Percentiles rank a stretch among this genome's conserved stretches.
Conservation (phyloP, 2,113 vertebrate species). For the Butorides virescens region DNA sequence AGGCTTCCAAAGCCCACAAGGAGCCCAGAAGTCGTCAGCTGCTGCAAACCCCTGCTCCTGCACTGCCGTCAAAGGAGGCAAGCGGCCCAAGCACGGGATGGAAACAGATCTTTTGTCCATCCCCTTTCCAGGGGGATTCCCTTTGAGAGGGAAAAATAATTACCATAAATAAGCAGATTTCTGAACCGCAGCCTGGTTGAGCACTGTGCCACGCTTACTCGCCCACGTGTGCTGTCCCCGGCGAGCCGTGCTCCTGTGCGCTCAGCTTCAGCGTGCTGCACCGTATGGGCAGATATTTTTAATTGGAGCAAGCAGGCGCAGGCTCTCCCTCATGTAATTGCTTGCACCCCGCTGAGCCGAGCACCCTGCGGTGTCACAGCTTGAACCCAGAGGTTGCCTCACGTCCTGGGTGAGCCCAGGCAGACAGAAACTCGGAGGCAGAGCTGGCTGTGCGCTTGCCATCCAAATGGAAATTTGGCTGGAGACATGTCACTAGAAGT, state of each 20-base stretch:
- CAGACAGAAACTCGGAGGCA: not conserved
- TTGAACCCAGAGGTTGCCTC: not conserved
- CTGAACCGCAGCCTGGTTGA: not conserved
- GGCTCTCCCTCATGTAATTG: not conserved
- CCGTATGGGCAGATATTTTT: accelerated
- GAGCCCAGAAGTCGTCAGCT: not conserved
- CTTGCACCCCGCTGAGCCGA: not conserved
- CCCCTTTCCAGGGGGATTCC: not conserved
- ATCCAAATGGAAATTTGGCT: not conserved
- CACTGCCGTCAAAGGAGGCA: accelerated
- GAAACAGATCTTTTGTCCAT: not conserved
- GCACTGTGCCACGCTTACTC: not conserved
- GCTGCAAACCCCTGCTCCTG: not conserved
- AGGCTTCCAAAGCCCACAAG: not conserved
- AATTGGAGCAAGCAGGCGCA: not conserved
- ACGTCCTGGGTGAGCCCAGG: not conserved
- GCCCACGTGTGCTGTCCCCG: accelerated
- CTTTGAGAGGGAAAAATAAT: not conserved
- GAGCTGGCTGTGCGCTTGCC: accelerated
- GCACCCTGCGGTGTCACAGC: not conserved
- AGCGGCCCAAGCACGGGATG: accelerated
- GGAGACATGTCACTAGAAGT: not conserved
- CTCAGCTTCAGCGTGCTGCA: accelerated
- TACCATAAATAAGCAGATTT: accelerated
- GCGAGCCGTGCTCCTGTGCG: accelerated